A percentile compares a stretch with the other conserved stretches of the same genome.
phyloP scores from a whole-genome alignment of 2,797 vertebrate genomes.

The Nothura maculosa region DNA sequence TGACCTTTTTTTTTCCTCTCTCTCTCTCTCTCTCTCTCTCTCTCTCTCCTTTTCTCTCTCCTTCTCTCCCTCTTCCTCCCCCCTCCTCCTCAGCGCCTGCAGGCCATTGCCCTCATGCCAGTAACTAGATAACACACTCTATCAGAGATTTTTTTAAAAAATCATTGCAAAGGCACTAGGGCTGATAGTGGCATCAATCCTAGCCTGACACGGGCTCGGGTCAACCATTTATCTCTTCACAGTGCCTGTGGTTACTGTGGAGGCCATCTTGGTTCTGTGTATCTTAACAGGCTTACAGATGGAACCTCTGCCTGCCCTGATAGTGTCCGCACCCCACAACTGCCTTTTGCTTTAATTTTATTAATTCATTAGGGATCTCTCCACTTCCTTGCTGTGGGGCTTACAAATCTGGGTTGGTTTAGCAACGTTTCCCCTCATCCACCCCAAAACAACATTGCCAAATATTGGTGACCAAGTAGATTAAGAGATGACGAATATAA shows the following conservation, averaged over 20 bases:
- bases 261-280: conserved; percentile 92
- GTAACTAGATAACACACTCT: conserved; percentile 99
- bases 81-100: conserved; percentile 80
- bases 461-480: not conserved
- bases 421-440: not conserved
- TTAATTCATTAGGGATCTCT: not conserved
- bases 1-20: conserved; percentile 91
- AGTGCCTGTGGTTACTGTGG: conserved; percentile 95
- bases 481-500: not conserved
- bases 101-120: conserved; percentile 97
- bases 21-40: conserved; percentile 66
- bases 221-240: conserved; percentile 99
- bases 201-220: conserved; percentile 95
- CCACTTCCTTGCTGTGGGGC: not conserved
- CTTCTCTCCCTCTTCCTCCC: conserved; percentile 82
- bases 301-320: conserved; percentile 84
- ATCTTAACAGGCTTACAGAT: conserved; percentile 92
- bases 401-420: not conserved
- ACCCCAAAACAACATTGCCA: not conserved
- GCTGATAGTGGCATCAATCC: conserved; percentile 99
- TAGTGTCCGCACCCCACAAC: conserved; percentile 75
- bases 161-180: conserved; percentile 98
- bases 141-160: conserved; percentile 98
- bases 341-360: not conserved
- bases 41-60: conserved; percentile 78